Conservation (phyloP, 2,888 invertebrate genomes). For the Hedya salicella region DNA sequence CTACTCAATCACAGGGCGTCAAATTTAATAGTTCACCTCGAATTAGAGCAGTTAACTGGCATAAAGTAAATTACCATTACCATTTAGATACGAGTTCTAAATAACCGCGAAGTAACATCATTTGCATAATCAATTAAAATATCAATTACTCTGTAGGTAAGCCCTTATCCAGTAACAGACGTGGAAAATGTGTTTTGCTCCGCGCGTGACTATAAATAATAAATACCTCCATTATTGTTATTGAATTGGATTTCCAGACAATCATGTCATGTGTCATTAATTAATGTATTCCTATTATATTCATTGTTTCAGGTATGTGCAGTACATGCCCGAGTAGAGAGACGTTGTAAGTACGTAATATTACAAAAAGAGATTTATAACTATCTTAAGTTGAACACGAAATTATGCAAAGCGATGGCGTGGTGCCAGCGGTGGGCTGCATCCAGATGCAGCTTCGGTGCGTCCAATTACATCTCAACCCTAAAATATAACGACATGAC, state of each 20-base stretch:
- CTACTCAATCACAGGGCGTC: constrained; percentile 32
- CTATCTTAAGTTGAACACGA: constrained; percentile 68
- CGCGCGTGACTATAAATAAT: constrained; percentile 19
- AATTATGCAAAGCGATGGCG: constrained; percentile 77
- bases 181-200: constrained; percentile 60
- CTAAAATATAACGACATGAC: constrained; percentile 78
- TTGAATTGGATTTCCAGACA: constrained; percentile 19
- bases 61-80: constrained; percentile 41
- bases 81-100: constrained; percentile 38
- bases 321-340: neutral
- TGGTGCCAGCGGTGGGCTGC: constrained; percentile 71
- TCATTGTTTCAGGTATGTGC: constrained; percentile 36
- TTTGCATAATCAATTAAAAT: constrained; percentile 67
- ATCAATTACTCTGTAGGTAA: constrained; percentile 58
- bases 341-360: constrained; percentile 48
- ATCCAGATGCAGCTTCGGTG: constrained; percentile 75
- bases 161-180: constrained; percentile 44
- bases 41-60: constrained; percentile 35
- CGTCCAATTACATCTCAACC: constrained; percentile 81
- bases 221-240: constrained; percentile 27
- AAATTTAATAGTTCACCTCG: constrained; percentile 37
- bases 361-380: constrained; percentile 47
- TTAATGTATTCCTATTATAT: constrained; percentile 15
- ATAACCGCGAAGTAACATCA: constrained; percentile 44
- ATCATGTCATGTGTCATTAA: constrained; percentile 13